These are phyloP conservation scores for Sepioteuthis lessoniana DNA, from an alignment of 2,888 invertebrate genomes.

Conservation along the genomic window DNA sequence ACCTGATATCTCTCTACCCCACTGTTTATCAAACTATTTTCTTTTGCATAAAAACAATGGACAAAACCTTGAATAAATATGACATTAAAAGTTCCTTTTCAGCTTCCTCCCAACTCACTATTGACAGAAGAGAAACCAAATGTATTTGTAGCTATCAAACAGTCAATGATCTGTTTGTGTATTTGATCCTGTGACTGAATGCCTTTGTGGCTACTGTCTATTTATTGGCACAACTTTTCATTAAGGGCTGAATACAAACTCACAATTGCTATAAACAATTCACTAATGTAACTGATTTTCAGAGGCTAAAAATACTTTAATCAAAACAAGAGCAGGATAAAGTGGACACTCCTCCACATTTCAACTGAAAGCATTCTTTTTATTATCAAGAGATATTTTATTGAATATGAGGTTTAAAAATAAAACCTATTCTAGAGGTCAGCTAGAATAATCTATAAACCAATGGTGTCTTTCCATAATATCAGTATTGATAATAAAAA, in stretches of 20 bases:
- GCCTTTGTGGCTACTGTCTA: neutral
- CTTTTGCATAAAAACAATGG: neutral
- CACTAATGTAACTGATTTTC: neutral
- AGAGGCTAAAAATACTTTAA: neutral
- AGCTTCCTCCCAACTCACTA: too few relatives aligned
- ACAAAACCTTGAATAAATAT: neutral
- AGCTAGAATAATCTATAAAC: too few relatives aligned
- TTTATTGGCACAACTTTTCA: neutral
- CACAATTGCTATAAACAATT: neutral
- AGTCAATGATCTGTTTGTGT: neutral
- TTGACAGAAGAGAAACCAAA: constrained; percentile 4
- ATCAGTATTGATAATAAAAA: too few relatives aligned
- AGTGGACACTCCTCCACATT: neutral
- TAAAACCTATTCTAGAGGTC: too few relatives aligned
- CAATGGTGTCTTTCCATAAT: too few relatives aligned
- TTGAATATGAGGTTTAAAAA: too few relatives aligned
- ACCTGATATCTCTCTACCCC: neutral
- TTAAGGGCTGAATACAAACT: neutral
- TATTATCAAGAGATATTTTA: neutral
- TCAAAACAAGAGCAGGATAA: neutral
- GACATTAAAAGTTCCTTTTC: neutral
- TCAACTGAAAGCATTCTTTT: neutral
- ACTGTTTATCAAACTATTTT: neutral
- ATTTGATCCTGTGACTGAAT: constrained; percentile 11
- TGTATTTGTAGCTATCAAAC: neutral